These are phyloP conservation scores for Entomobrya multifasciata DNA, from an alignment of 2,888 invertebrate species.

Conservation along the genomic window DNA sequence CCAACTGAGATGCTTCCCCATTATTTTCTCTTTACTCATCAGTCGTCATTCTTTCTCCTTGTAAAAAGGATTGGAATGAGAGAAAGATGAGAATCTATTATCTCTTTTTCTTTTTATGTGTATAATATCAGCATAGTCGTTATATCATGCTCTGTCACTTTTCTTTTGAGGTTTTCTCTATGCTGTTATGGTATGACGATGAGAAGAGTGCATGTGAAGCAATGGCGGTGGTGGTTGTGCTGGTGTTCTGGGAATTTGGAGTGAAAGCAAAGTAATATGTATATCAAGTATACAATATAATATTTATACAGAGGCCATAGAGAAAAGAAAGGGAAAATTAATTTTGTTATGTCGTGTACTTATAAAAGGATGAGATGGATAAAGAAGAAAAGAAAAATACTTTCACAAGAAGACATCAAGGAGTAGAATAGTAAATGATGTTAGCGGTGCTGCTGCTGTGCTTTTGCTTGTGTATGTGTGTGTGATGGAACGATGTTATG, in stretches of 20 bases:
- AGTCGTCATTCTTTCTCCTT: background rate
- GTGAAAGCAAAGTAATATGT: background rate
- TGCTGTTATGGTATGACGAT: background rate
- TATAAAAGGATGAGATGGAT: conserved; percentile 12
- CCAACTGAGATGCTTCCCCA: background rate
- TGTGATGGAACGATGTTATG: background rate
- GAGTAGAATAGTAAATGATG: background rate
- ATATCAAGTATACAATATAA: too few relatives aligned
- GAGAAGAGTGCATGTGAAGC: background rate
- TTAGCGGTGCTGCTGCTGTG: background rate
- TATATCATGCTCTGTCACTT: conserved; percentile 31
- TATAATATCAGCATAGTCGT: conserved; percentile 14
- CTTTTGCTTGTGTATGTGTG: background rate
- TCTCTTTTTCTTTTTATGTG: conserved; percentile 9
- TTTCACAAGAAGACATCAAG: background rate
- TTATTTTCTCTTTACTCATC: background rate
- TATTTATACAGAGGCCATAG: background rate
- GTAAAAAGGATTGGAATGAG: background rate
- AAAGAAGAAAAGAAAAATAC: background rate
- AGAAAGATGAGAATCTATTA: conserved; percentile 40
- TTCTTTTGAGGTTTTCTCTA: conserved; percentile 24
- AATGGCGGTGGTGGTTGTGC: background rate
- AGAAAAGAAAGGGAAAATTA: conserved; percentile 18
- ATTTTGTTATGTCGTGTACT: conserved; percentile 38
- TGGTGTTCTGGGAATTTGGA: background rate